Base-by-base conservation (phyloP, 1,140 invertebrate species). In the Lethrus apterus region DNA sequence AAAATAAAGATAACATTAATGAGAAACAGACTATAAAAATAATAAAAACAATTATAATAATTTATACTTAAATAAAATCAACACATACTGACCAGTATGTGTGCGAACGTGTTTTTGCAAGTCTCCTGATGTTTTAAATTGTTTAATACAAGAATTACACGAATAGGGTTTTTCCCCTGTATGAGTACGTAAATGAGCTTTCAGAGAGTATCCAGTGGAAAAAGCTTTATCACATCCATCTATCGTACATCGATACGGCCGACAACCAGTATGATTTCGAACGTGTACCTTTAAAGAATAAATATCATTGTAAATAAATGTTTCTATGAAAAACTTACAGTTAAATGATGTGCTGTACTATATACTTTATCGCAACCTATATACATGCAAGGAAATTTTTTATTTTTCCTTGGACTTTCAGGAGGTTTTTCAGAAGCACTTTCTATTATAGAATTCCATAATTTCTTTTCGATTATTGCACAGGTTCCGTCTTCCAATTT, bases 101-200 rank as follows among this genome's bases (percentile, higher is more conserved):
- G 77, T 83, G 32, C 80, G 63, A 13, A 80, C 70, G 63, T 84
- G 81, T 63, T 83, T 83, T 46, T 83, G 73, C 21, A 84, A 64
- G 67, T 83, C 80, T 2, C 81, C 80, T 0, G 80, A 83, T 7
- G 79, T 83, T 64, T 83, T 83, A 50, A 77, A 76, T 23, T 74
- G 72, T 57, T 83, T 83, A 9, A 68, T 66, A 63, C 81, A 83
- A 10, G 72, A 69, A 2, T 69, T 60, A 62, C 80, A 83, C 56
- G 74, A 73, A 51, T 82, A 83, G 0, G 80, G 80, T 55, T 80
- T 83, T 56, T 83, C 80, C 0, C 79, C 80, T 8, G 80, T 83
- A 51, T 83, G 80, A 0, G 78, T 81, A 4, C 80, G 58, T n/a
- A 74, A 70, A 64, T 83, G 81, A 34, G 75, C 77, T 64, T 82